phyloP scores from a whole-genome alignment of 2,888 invertebrate species.

The Physocephala rufipes region DNA sequence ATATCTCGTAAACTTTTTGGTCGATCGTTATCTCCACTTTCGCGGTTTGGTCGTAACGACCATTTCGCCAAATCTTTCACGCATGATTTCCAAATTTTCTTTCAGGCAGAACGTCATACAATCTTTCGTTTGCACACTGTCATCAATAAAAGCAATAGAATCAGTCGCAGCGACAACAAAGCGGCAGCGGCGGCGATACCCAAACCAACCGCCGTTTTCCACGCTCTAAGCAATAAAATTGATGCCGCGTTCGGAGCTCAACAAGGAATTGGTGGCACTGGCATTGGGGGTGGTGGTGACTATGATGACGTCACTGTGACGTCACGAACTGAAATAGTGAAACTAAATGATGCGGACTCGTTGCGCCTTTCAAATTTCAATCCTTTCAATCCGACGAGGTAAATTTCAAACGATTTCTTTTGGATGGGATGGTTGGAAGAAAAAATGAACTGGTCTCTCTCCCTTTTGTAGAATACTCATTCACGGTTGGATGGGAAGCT shows the following conservation, averaged over 20 bases:
- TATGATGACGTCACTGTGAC: constrained; percentile 6
- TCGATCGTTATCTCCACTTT: constrained; percentile 15
- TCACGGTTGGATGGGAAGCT: constrained; percentile 62
- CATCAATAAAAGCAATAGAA: constrained; percentile 1
- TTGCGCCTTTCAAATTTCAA: constrained; percentile 58
- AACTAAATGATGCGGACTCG: constrained; percentile 55
- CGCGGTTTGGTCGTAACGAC: constrained; percentile 25
- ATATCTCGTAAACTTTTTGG: constrained; percentile 28
- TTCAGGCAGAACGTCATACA: constrained; percentile 59
- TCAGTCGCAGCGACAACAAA: constrained; percentile 19
- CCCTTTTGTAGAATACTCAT: constrained; percentile 55
- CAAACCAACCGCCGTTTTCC: constrained; percentile 49
- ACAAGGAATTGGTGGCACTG: constrained; percentile 29
- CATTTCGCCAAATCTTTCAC: too few species aligned
- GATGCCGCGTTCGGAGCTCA: constrained; percentile 55
- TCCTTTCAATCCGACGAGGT: constrained; percentile 63
- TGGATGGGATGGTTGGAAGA: neutral
- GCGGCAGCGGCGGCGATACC: constrained; percentile 24
- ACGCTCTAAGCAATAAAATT: constrained; percentile 53
- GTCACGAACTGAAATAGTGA: constrained; percentile 51
- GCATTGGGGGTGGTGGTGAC: neutral
- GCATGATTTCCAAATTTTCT: constrained; percentile 58
- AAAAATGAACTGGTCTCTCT: neutral
- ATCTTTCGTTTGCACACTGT: constrained; percentile 56
- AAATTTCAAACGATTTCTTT: constrained; percentile 43